phyloP scores from a whole-genome alignment of 1,140 invertebrate genomes.

The Gryon sp. region DNA sequence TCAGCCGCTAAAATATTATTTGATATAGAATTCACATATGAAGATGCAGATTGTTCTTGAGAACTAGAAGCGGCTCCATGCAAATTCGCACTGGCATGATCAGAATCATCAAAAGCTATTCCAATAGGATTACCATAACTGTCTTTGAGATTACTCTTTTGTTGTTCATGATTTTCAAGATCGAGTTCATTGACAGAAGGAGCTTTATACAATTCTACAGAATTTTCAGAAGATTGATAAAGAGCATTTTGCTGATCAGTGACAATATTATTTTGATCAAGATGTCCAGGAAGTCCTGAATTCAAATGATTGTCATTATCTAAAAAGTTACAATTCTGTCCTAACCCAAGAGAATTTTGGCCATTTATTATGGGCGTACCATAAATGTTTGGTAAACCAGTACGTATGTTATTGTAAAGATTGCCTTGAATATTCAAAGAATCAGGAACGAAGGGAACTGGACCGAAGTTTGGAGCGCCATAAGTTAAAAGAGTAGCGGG shows the following conservation, averaged over 20 bases:
- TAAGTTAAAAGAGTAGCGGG: conserved; percentile 73
- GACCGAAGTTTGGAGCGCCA: conserved; percentile 75
- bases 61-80: conserved; percentile 33
- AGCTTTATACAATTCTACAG: conserved; percentile 32
- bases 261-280: conserved; percentile 19
- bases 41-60: conserved; percentile 28
- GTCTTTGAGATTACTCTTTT: conserved; percentile 69
- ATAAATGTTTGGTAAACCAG: conserved; percentile 67
- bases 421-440: conserved; percentile 66
- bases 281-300: background rate
- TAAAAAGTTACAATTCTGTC: conserved; percentile 64
- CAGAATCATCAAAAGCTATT: conserved; percentile 52
- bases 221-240: conserved; percentile 48
- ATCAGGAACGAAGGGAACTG: conserved; percentile 64
- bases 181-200: conserved; percentile 71
- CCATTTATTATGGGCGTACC: conserved; percentile 66
- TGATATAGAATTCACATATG: conserved; percentile 31
- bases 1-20: conserved; percentile 64
- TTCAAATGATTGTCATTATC: conserved; percentile 34
- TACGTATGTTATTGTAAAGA: conserved; percentile 68
- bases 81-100: conserved; percentile 58
- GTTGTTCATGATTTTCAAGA: conserved; percentile 64
- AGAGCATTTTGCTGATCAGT: conserved; percentile 24
- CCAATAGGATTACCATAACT: conserved; percentile 74
- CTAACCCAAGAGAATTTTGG: conserved; percentile 37